phyloP scores from a whole-genome alignment of 1,140 invertebrate genomes.

The Drosophila bocki region DNA sequence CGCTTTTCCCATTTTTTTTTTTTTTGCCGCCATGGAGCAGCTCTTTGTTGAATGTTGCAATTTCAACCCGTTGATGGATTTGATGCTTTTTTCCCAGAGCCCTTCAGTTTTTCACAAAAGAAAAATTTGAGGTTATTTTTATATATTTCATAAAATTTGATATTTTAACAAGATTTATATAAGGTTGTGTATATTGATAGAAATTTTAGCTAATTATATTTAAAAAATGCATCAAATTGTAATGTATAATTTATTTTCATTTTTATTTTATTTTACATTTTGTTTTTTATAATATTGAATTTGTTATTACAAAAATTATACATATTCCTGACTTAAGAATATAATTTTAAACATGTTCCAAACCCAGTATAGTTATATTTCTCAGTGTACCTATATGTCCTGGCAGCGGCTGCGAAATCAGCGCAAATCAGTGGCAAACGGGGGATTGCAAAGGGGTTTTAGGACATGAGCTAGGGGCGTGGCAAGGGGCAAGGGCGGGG shows the following conservation, averaged over 20 bases:
- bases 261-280: no score
- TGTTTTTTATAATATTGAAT: neutral
- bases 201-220: no score
- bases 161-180: neutral
- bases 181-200: neutral
- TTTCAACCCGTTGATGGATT: conserved; percentile 82
- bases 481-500: conserved; percentile 5
- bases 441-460: neutral
- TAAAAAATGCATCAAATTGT: no score
- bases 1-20: conserved; percentile 12
- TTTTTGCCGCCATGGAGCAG: conserved; percentile 21
- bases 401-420: conserved; percentile 67
- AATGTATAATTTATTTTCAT: no score
- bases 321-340: neutral
- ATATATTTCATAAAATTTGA: neutral
- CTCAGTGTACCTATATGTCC: conserved; percentile 18
- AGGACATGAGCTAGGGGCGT: conserved; percentile 8
- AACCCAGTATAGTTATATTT: neutral
- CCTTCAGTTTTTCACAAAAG: conserved; percentile 2
- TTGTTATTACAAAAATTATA: no score
- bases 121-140: neutral
- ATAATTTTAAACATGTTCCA: neutral
- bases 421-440: conserved; percentile 61
- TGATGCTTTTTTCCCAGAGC: conserved; percentile 59
- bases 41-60: conserved; percentile 74